Base-by-base conservation (phyloP, 2,113 vertebrate species). In the Amphiprion ocellaris region DNA sequence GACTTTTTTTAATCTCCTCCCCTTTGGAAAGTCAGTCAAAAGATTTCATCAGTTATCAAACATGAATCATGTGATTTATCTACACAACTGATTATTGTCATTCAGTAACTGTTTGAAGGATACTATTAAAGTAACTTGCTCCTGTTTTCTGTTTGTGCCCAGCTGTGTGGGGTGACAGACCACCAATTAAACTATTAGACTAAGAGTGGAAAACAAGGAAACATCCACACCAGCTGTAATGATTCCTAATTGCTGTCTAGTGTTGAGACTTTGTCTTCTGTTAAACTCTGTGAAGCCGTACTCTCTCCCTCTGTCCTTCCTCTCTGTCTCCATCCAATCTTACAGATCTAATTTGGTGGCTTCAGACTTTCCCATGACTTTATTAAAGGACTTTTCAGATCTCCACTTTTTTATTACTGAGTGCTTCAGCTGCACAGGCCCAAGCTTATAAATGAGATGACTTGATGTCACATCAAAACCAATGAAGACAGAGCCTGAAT, bases 171-270 rank as follows among this genome's bases (percentile, higher is more conserved):
- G 33, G 26, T 55, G 23, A 17, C 44, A 16, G 46, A 37, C 44
- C 3, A 5, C 19, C 28, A 69, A 64, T 87, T 76, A 82, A 56
- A 68, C 46, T 65, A 62, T 81, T 55, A 59, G 60, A 77, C 24
- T 30, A 15, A 69, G 54, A 56, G 63, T 5, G 4, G 64, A 61
- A 85, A 74, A 77, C 39, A 30, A 80, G 59, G 37, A 74, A 55
- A 54, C 12, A 17, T 47, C 53, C 9, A 4, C 73, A 78, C 59
- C 64, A 74, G 77, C 59, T 66, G 26, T 67, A 64, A 79, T 80
- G 75, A 71, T 77, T 77, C 60, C 69, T 76, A 96, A 96, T 95
- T 95, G 94, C 89, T 92, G 94, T 58, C 95, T 93, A 93, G 93
- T 91, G 91, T 94, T 76, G 21, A 70, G 17, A 79, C 60, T 65